These are phyloP conservation scores for Micropoecilia bifurca DNA, from an alignment of 2,797 vertebrate genomes.

Conservation along the genomic window DNA sequence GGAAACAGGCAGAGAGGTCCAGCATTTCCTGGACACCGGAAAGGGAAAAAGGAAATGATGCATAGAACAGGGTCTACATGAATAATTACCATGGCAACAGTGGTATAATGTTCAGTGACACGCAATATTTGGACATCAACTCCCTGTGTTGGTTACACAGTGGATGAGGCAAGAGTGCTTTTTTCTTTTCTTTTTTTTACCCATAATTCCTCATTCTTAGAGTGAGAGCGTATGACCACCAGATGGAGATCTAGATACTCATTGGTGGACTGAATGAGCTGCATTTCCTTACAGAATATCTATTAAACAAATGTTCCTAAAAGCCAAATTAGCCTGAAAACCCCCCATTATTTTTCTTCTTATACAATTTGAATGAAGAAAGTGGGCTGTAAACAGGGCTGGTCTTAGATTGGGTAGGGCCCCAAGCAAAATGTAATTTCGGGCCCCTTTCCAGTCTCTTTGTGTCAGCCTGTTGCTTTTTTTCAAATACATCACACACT, in stretches of 20 bases:
- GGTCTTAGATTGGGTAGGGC: background rate
- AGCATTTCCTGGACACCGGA: conserved; percentile 46
- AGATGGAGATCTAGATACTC: conserved; percentile 59
- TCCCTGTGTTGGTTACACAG: conserved; percentile 34
- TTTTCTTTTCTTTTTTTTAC: conserved; percentile 26
- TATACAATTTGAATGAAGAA: background rate
- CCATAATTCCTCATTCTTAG: conserved; percentile 35
- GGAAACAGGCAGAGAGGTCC: conserved; percentile 48
- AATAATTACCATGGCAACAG: conserved; percentile 52
- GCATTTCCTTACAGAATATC: background rate
- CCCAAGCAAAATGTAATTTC: background rate
- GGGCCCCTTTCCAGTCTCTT: background rate
- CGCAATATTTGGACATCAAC: conserved; percentile 29
- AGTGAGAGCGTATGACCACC: conserved; percentile 44
- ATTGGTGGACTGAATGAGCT: background rate
- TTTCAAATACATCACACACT: no score
- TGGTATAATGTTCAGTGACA: conserved; percentile 31
- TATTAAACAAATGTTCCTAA: background rate
- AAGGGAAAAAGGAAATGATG: conserved; percentile 25
- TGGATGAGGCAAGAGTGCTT: conserved; percentile 11
- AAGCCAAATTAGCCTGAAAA: background rate
- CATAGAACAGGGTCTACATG: conserved; percentile 21
- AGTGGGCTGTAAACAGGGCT: background rate
- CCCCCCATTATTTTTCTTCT: background rate
- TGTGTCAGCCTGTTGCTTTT: no score